These are phyloP conservation scores for Drosophila mauritiana DNA, from an alignment of 1,140 invertebrate genomes.

Conservation along the genomic window DNA sequence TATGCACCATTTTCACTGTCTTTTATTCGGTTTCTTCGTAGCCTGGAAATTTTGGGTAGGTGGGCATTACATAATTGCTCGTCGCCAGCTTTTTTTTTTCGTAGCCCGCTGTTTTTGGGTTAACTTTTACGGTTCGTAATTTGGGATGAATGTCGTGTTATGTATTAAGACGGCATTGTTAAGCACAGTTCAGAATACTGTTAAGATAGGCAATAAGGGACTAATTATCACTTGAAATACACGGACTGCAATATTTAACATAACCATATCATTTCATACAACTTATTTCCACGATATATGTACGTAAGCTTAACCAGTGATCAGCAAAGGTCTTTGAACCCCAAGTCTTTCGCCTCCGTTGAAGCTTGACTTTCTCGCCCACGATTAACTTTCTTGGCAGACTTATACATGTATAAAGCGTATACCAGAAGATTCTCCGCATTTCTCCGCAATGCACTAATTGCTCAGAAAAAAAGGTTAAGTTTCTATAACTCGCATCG, in stretches of 20 bases:
- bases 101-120: conserved; percentile 17
- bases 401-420: background rate
- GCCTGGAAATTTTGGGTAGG: conserved; percentile 41
- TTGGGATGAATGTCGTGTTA: conserved; percentile 6
- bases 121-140: conserved; percentile 34
- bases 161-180: background rate
- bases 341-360: background rate
- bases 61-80: conserved; percentile 48
- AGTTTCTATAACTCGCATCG: conserved; percentile 38
- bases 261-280: too few species aligned
- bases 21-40: conserved; percentile 35
- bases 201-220: background rate
- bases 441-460: conserved; percentile 51
- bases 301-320: background rate
- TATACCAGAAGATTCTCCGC: conserved; percentile 40
- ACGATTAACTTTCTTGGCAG: conserved; percentile 4
- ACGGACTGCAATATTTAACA: background rate
- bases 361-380: conserved; percentile 33
- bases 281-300: too few species aligned
- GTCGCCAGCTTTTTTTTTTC: conserved; percentile 20
- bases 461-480: conserved; percentile 36
- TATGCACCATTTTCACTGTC: conserved; percentile 27
- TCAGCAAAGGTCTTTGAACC: conserved; percentile 27
- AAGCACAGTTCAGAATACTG: conserved; percentile 1
- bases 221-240: background rate